Evolutionary conservation across 2,797 vertebrate species (phyloP), one percentile per base, ranked within the genome.

Genomic region (Myotis daubentonii): DNA sequence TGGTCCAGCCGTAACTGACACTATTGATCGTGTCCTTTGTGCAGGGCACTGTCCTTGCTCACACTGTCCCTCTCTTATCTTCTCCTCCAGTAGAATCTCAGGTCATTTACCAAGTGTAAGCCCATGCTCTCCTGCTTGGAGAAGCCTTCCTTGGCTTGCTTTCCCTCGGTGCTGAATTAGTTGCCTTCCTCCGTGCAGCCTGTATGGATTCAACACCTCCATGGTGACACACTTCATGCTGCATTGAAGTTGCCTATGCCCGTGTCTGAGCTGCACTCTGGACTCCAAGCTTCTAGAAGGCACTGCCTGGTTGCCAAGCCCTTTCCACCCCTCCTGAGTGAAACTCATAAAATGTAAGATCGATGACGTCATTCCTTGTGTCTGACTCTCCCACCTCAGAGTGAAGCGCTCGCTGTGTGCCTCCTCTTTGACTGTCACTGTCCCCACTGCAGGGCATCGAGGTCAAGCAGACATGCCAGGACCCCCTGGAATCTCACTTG

Each of bases 141-240:
- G 44, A 68, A 36, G 15, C 7, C 12, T 23, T 85, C 23, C 30
- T 11, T n/a, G 33, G 7, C 19, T 68, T 38, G 16, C 49, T 71
- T 36, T 8, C 25, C 70, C 25, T 65, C 1, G 4, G 2, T 25
- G 19, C 10, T 2, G 51, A 89, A 22, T 55, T 1, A 28, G 33
- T 7, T 3, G 36, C 6, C 55, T 6, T 78, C 41, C 23, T 51
- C 76, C 20, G 0, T 0, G 15, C 38, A 11, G 84, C 49, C 30
- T 13, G 3, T 25, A 30, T 7, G 1, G 62, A 30, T 89, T 80
- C 23, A 13, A 5, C 1, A 17, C 22, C 44, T 38, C 47, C 6
- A 2, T 0, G 0, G 3, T 1, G 30, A 30, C 23, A 33, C 6
- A 1, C 11, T 44, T 76, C 49, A 19, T 0, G 3, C 22, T 25